Evolutionary conservation across 1,140 invertebrate genomes (phyloP).

Genomic region (Aradophagus sp.): DNA sequence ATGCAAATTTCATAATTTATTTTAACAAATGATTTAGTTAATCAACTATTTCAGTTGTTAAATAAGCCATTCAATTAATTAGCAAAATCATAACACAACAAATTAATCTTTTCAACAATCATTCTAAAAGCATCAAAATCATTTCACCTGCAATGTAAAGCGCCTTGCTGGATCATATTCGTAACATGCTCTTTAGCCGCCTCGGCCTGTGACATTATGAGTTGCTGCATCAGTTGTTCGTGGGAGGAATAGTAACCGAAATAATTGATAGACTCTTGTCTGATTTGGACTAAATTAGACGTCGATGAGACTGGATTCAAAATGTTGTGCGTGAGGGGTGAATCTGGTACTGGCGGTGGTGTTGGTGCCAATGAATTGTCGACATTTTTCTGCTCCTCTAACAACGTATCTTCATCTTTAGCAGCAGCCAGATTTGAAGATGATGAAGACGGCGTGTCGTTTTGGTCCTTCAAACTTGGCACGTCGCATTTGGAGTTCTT

Average conservation of each 20-base stretch:
- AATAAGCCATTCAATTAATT: too few species aligned
- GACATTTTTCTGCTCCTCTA: constrained; percentile 21
- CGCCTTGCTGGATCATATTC: constrained; percentile 80
- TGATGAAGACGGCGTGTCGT: constrained; percentile 47
- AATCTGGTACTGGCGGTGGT: constrained; percentile 70
- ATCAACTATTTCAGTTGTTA: too few species aligned
- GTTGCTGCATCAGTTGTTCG: constrained; percentile 82
- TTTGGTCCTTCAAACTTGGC: constrained; percentile 42
- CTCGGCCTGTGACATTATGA: constrained; percentile 79
- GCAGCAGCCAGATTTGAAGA: constrained; percentile 31
- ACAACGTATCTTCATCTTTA: constrained; percentile 15
- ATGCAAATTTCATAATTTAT: too few species aligned
- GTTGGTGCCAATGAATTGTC: constrained; percentile 62
- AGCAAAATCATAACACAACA: too few species aligned
- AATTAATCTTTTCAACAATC: too few species aligned
- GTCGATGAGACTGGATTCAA: constrained; percentile 44
- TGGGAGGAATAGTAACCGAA: constrained; percentile 85
- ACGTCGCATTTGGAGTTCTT: constrained; percentile 58
- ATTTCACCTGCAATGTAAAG: constrained; percentile 79
- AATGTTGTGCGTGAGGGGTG: constrained; percentile 64
- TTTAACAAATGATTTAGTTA: too few species aligned
- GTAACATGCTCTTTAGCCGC: constrained; percentile 78
- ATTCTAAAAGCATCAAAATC: too few species aligned
- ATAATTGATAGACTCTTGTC: constrained; percentile 83
- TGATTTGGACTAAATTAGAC: constrained; percentile 69